Conservation (phyloP, 2,888 invertebrate genomes). For the Morpho deidamia region DNA sequence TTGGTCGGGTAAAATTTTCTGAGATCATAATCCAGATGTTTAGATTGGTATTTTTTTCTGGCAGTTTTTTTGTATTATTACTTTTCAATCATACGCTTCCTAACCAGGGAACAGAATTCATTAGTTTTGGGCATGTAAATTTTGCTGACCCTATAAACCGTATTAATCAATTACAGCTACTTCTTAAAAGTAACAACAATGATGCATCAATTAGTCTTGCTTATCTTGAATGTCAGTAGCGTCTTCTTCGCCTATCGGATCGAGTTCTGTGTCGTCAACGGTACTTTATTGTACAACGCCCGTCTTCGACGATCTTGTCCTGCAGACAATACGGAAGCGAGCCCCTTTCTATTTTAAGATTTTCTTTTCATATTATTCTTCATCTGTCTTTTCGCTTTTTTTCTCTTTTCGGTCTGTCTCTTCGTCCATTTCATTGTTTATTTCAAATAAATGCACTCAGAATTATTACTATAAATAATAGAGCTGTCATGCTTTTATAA, state of each 20-base stretch:
- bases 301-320: constrained; percentile 29
- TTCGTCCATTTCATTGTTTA: constrained; percentile 62
- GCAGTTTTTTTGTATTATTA: constrained; percentile 59
- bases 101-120: constrained; percentile 73
- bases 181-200: constrained; percentile 62
- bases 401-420: constrained; percentile 43
- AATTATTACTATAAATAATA: constrained; percentile 63
- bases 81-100: constrained; percentile 71
- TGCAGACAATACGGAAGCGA: constrained; percentile 16
- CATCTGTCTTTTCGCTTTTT: constrained; percentile 30
- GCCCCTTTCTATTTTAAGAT: constrained; percentile 6
- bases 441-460: constrained; percentile 65
- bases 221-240: constrained; percentile 58
- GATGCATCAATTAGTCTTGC: constrained; percentile 75
- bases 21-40: constrained; percentile 52
- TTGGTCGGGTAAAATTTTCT: constrained; percentile 65
- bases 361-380: constrained; percentile 14
- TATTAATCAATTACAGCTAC: constrained; percentile 51
- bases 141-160: constrained; percentile 66
- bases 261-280: constrained; percentile 46
- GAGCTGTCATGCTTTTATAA: constrained; percentile 78
- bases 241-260: constrained; percentile 58
- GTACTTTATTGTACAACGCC: constrained; percentile 47
- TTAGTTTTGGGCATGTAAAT: constrained; percentile 76
- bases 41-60: constrained; percentile 58